phyloP scores from a whole-genome alignment of 2,888 invertebrate genomes.

The Branchinecta sandiegonensis region DNA sequence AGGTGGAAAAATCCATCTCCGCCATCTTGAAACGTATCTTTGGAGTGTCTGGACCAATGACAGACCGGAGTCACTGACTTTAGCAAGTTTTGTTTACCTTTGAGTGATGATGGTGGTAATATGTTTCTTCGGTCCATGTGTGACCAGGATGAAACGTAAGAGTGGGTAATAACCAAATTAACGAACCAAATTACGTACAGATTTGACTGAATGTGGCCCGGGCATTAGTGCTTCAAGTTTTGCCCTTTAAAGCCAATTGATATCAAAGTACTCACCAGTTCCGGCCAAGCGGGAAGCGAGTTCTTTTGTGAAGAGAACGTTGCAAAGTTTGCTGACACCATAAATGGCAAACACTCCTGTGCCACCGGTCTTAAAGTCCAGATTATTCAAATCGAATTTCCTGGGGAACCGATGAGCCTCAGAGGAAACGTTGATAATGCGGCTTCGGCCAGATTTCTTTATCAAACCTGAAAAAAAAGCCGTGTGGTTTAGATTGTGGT shows the following conservation, averaged over 20 bases:
- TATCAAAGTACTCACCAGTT: slow-evolving; percentile 34
- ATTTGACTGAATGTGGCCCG: too few species aligned
- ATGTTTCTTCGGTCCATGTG: too few species aligned
- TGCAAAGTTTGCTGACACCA: slow-evolving; percentile 49
- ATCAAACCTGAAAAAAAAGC: slow-evolving; percentile 44
- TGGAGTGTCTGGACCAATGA: too few species aligned
- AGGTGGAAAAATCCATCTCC: too few species aligned
- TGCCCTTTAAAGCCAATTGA: background rate
- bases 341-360: slow-evolving; percentile 20
- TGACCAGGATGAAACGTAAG: too few species aligned
- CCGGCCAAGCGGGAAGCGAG: slow-evolving; percentile 59
- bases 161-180: too few species aligned
- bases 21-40: too few species aligned
- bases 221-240: too few species aligned
- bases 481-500: background rate
- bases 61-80: too few species aligned
- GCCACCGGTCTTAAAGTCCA: slow-evolving; percentile 50
- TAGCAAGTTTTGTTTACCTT: too few species aligned
- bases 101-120: too few species aligned
- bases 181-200: too few species aligned
- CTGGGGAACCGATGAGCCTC: slow-evolving; percentile 53
- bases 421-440: slow-evolving; percentile 68
- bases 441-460: slow-evolving; percentile 55
- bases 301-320: slow-evolving; percentile 64
- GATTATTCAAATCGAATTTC: slow-evolving; percentile 54